These are phyloP conservation scores for Poecilia gillii DNA, from an alignment of 2,797 vertebrate species.

Conservation along the genomic window DNA sequence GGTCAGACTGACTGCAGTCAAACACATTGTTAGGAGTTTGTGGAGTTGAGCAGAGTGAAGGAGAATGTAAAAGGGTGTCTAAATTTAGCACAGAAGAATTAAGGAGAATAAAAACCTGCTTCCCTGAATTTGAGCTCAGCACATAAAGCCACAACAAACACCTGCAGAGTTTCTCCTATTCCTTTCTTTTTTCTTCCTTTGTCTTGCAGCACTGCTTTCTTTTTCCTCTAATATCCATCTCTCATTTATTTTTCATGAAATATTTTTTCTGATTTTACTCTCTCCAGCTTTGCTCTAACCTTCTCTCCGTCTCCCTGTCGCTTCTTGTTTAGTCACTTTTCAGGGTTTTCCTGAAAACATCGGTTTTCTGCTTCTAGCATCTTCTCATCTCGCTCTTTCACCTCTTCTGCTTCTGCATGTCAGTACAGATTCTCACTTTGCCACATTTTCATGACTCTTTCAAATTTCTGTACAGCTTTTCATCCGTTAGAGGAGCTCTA, in stretches of 20 bases:
- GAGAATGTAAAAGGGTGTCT: constrained; percentile 23
- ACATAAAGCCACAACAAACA: constrained; percentile 19
- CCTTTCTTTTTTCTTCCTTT: neutral
- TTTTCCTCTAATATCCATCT: neutral
- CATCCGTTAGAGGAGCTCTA: constrained; percentile 5
- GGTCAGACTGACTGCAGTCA: constrained; percentile 29
- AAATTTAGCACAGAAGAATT: constrained; percentile 24
- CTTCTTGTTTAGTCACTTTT: neutral
- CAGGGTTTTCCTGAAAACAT: constrained; percentile 10
- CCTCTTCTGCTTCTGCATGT: neutral
- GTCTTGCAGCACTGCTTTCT: neutral
- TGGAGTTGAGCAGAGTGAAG: constrained; percentile 19
- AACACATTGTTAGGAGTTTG: constrained; percentile 28
- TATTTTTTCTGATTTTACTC: neutral
- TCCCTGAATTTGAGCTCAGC: constrained; percentile 23
- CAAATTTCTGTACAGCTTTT: neutral
- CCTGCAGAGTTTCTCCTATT: constrained; percentile 8
- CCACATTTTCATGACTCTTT: neutral
- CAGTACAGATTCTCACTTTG: neutral
- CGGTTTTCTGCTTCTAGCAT: neutral
- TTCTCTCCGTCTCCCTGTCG: neutral
- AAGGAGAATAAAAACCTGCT: constrained; percentile 3
- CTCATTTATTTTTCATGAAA: constrained; percentile 3
- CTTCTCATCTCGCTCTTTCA: constrained; percentile 6
- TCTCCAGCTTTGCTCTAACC: neutral